phyloP scores from a whole-genome alignment of 1,140 invertebrate species.

The Zaprionus vittiger region DNA sequence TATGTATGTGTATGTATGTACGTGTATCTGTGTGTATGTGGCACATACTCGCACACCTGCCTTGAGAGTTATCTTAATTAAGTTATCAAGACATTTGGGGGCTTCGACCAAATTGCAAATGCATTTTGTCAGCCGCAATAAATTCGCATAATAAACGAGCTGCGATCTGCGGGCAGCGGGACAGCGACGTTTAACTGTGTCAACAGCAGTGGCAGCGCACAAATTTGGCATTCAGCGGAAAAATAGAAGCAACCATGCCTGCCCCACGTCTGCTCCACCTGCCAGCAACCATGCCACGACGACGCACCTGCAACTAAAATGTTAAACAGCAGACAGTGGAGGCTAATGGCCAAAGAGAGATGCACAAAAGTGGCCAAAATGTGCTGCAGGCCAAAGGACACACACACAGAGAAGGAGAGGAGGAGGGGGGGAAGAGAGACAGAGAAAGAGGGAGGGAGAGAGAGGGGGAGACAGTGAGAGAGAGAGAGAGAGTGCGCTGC shows the following conservation, averaged over 20 bases:
- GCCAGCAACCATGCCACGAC: background rate
- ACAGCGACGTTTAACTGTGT: slow-evolving; percentile 67
- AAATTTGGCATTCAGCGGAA: slow-evolving; percentile 43
- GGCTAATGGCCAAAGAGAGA: slow-evolving; percentile 74
- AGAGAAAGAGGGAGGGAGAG: background rate
- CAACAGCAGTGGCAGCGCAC: slow-evolving; percentile 56
- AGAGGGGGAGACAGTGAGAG: background rate
- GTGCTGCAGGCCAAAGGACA: slow-evolving; percentile 49
- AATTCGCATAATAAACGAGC: slow-evolving; percentile 73
- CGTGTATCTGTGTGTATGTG: background rate
- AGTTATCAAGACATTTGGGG: slow-evolving; percentile 64
- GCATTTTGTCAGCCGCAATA: slow-evolving; percentile 59
- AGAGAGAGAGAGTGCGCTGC: background rate
- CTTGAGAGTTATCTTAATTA: slow-evolving; percentile 55
- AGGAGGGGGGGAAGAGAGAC: too few species aligned
- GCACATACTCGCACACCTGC: slow-evolving; percentile 23
- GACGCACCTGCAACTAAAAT: slow-evolving; percentile 55
- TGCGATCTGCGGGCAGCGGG: slow-evolving; percentile 10
- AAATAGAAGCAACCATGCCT: slow-evolving; percentile 18
- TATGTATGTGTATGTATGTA: slow-evolving; percentile 15
- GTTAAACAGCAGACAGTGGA: slow-evolving; percentile 57
- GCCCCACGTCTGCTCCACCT: background rate
- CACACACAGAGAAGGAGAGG: background rate
- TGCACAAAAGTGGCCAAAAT: slow-evolving; percentile 62
- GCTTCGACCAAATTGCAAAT: slow-evolving; percentile 45